These are phyloP conservation scores for Ochropleura leucogaster DNA, from an alignment of 2,888 invertebrate species.

Conservation along the genomic window DNA sequence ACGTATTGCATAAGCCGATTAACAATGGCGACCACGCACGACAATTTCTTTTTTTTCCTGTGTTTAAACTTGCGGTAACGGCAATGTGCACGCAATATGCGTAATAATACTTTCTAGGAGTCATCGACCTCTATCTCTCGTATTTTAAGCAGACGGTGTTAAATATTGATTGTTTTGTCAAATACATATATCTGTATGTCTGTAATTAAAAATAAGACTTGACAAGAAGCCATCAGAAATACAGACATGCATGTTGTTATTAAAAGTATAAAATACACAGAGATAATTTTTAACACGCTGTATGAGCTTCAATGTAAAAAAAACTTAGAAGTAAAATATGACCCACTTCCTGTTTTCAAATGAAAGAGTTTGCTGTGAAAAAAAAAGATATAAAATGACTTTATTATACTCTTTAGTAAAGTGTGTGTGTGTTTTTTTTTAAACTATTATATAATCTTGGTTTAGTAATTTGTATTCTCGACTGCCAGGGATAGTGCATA, in stretches of 20 bases:
- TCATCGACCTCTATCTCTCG: slow-evolving; percentile 38
- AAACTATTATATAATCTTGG: background rate
- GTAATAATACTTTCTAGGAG: slow-evolving; percentile 58
- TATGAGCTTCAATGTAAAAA: too few relatives aligned
- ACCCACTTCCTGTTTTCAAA: too few relatives aligned
- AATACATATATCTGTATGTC: too few relatives aligned
- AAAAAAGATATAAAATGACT: too few relatives aligned
- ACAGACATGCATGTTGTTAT: background rate
- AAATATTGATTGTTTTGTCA: slow-evolving; percentile 24
- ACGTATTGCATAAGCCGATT: slow-evolving; percentile 42
- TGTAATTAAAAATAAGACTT: background rate
- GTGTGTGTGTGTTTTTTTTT: too few relatives aligned
- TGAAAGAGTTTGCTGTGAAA: too few relatives aligned
- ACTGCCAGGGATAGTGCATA: background rate
- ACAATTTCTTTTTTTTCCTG: slow-evolving; percentile 55
- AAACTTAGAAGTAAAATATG: too few relatives aligned
- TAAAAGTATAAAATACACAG: background rate
- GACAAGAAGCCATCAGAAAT: background rate
- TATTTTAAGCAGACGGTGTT: slow-evolving; percentile 26
- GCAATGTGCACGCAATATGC: slow-evolving; percentile 47
- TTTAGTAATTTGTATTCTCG: background rate
- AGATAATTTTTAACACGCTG: background rate
- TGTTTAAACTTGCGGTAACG: slow-evolving; percentile 9
- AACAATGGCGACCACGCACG: slow-evolving; percentile 52
- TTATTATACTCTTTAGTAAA: too few relatives aligned